Conservation (phyloP, 2,113 vertebrate species). For the Nymphicus hollandicus region DNA sequence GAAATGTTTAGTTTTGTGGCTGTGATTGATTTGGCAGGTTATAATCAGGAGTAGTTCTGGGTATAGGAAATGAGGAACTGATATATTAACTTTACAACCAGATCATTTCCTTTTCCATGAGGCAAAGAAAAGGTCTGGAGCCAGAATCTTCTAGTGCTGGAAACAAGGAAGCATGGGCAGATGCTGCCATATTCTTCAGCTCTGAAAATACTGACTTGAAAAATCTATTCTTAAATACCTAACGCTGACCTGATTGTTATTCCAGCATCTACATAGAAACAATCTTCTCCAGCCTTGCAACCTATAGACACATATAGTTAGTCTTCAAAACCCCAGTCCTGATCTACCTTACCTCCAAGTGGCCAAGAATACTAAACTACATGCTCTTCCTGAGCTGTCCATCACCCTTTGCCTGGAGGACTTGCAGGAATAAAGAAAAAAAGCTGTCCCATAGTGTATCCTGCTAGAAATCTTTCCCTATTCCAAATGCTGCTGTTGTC, state of each 20-base stretch:
- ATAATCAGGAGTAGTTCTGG: neutral
- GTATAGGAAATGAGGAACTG: neutral
- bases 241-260: neutral
- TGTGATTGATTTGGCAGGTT: neutral
- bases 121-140: neutral
- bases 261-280: neutral
- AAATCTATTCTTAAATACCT: neutral
- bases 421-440: neutral
- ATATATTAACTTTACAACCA: neutral
- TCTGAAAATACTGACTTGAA: neutral
- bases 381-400: neutral
- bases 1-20: neutral
- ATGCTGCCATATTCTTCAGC: neutral
- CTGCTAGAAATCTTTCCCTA: neutral
- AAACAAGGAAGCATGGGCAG: neutral
- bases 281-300: neutral
- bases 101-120: constrained; percentile 10
- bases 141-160: neutral
- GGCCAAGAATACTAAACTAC: neutral
- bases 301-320: neutral
- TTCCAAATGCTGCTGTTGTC: neutral
- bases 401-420: neutral
- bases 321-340: neutral
- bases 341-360: neutral
- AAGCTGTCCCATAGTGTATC: neutral